Percentiles rank a stretch among this genome's conserved stretches.
These are phyloP conservation scores for Trachymyrmex septentrionalis DNA, from an alignment of 1,140 invertebrate genomes.

Conservation along the genomic window DNA sequence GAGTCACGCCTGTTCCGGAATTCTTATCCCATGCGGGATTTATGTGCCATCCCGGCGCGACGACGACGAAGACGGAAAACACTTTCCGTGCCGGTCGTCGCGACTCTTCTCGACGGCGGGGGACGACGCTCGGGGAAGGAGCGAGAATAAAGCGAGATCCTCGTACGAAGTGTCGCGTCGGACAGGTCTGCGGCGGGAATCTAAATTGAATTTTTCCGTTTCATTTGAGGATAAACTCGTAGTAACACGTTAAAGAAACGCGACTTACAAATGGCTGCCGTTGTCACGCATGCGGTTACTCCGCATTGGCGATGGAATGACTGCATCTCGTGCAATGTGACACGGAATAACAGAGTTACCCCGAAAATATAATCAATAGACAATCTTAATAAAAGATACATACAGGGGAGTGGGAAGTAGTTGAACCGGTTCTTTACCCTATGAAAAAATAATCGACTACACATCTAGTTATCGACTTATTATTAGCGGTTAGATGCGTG, in stretches of 20 bases:
- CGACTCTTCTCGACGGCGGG: constrained; percentile 11
- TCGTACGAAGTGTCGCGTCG: background rate
- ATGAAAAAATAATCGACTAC: too few relatives aligned
- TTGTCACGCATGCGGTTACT: constrained; percentile 9
- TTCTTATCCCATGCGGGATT: constrained; percentile 73
- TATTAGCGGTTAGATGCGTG: too few relatives aligned
- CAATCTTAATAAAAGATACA: background rate
- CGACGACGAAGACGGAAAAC: constrained; percentile 72
- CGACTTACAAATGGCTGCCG: constrained; percentile 29
- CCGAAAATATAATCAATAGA: background rate
- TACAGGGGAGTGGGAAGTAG: too few relatives aligned
- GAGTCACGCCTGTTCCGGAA: constrained; percentile 59
- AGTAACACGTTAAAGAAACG: constrained; percentile 72
- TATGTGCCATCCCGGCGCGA: constrained; percentile 57
- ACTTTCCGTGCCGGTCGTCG: constrained; percentile 64
- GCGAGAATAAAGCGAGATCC: background rate
- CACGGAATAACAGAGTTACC: background rate
- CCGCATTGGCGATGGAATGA: background rate
- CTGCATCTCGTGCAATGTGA: background rate
- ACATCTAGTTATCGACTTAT: too few relatives aligned
- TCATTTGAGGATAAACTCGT: constrained; percentile 76
- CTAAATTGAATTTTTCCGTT: constrained; percentile 80
- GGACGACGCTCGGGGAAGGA: background rate
- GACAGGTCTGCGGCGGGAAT: constrained; percentile 50
- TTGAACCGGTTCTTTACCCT: too few relatives aligned